Base-by-base conservation (phyloP, 1,140 invertebrate species). In the Drosophila mauritiana region DNA sequence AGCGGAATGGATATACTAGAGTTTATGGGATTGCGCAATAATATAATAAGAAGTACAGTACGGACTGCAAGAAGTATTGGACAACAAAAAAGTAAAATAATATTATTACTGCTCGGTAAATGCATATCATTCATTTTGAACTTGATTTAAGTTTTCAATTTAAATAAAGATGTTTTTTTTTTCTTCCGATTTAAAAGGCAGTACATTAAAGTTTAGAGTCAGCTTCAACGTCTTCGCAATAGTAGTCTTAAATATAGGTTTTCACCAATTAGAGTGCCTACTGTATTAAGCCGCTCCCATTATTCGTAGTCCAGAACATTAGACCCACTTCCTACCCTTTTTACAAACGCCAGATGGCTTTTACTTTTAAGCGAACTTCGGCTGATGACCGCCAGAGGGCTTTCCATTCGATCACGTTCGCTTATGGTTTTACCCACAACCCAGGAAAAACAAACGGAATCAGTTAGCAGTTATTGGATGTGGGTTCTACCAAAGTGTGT, bases 381-480 rank as follows among this genome's bases (percentile, higher is more conserved):
- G 8, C 64, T 70, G 49, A 70, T 70, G 52, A 37, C 64, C 67
- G 67, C 51, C 27, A 70, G 67, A 70, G 67, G 67, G 67, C 68
- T 70, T 40, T 57, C 68, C 64, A 36, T 49, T 70, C 42, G 36
- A 70, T 70, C 65, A 70, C 67, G 67, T 68, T 70, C 52, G 53
- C 25, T 12, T 64, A 51, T 22, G 45, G 45, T 36, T 43, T 67
- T 31, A 10, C 48, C 27, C 36, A 51, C 48, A 25, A 45, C 27
- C 48, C 45, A 12, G 34, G 25, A 12, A 54, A 73, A 63, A 45
- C 51, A 51, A 49, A 75, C 58, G 58, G 43, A 64, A 65, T 65
- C 61, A 67, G 43, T 75, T 75, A 52, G 58, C 73, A 67, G 73
- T 65, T 67, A 75, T 75, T 48, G 68, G 64, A 70, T 70, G 49